Percentiles rank a stretch among this genome's conserved stretches.
These are phyloP conservation scores for Adoxophyes honmai DNA, from an alignment of 1,140 invertebrate species.

Conservation along the genomic window DNA sequence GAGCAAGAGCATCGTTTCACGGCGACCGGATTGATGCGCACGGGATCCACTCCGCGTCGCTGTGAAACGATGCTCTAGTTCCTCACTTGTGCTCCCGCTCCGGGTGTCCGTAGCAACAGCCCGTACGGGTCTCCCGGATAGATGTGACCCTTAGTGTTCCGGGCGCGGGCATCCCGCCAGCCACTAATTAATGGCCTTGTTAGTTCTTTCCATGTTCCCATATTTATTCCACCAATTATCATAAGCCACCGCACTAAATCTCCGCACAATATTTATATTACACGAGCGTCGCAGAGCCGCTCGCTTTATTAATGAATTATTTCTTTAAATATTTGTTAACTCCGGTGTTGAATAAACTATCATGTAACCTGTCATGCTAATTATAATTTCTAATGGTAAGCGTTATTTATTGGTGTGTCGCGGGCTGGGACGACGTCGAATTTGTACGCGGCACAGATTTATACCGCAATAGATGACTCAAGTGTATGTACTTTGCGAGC, in stretches of 20 bases:
- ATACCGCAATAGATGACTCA: too few species aligned
- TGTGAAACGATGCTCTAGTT: too few species aligned
- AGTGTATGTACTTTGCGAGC: too few species aligned
- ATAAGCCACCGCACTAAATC: conserved; percentile 4
- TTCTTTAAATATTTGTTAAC: conserved; percentile 16
- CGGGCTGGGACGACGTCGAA: neutral
- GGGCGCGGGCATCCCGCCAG: neutral
- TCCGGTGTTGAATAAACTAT: conserved; percentile 10
- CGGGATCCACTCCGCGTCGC: too few species aligned
- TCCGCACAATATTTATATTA: conserved; percentile 8
- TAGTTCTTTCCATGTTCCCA: conserved; percentile 3
- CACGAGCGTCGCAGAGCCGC: neutral
- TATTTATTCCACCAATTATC: conserved; percentile 10
- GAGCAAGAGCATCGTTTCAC: too few species aligned
- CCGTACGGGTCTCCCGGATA: too few species aligned
- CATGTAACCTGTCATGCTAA: conserved; percentile 12
- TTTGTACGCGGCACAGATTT: too few species aligned
- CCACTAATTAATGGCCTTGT: conserved; percentile 1
- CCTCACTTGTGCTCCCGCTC: too few species aligned
- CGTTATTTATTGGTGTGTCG: neutral
- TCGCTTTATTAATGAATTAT: conserved; percentile 12
- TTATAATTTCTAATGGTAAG: conserved; percentile 10
- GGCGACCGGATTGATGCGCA: too few species aligned
- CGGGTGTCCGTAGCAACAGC: too few species aligned
- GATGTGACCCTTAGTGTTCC: too few species aligned